These are phyloP conservation scores for Drosophila subpulchrella DNA, from an alignment of 1,140 invertebrate genomes.

Conservation along the genomic window DNA sequence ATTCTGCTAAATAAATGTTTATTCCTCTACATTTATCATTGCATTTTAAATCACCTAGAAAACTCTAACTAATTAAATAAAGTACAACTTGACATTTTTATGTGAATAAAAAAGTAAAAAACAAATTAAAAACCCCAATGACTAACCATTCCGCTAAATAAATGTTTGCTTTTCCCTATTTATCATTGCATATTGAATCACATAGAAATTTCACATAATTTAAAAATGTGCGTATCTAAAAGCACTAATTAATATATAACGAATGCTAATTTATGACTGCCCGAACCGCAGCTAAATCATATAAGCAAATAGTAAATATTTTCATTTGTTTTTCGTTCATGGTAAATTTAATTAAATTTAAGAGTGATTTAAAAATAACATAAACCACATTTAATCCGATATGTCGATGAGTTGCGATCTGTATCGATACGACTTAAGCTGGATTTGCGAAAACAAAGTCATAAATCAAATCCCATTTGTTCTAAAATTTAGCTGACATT, in stretches of 20 bases:
- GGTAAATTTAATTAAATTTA: conserved; percentile 9
- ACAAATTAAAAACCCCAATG: neutral
- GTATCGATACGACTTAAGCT: conserved; percentile 11
- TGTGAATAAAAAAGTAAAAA: neutral
- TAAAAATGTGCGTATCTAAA: conserved; percentile 5
- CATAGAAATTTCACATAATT: neutral
- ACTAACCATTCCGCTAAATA: neutral
- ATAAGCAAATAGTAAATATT: conserved; percentile 4
- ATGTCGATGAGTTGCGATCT: neutral
- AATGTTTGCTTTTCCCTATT: neutral
- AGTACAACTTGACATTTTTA: neutral
- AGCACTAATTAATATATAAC: conserved; percentile 25
- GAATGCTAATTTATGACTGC: conserved; percentile 34
- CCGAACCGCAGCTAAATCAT: neutral
- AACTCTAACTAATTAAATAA: too few relatives aligned
- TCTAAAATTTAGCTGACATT: conserved; percentile 46
- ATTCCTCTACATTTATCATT: too few relatives aligned
- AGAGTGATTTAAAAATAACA: neutral
- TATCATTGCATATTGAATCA: neutral
- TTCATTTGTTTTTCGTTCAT: neutral
- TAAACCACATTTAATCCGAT: neutral
- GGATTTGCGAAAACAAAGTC: conserved; percentile 49
- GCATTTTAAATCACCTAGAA: too few relatives aligned
- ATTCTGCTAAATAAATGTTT: too few relatives aligned
- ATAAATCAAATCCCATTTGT: conserved; percentile 62